phyloP scores from a whole-genome alignment of 2,888 invertebrate genomes.

The Hartigia nigra region DNA sequence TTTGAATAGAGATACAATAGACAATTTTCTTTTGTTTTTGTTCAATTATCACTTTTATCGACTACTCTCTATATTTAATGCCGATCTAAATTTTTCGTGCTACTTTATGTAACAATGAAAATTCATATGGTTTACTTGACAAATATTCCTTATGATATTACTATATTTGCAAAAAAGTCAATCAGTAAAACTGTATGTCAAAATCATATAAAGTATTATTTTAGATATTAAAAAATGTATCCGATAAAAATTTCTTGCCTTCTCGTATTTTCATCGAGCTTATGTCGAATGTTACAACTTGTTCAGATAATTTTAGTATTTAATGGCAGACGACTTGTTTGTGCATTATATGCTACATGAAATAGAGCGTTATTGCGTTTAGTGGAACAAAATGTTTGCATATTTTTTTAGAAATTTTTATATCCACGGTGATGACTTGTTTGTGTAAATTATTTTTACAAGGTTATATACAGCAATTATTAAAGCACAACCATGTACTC shows the following conservation, averaged over 20 bases:
- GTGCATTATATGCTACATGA: too few species aligned
- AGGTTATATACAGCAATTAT: background rate
- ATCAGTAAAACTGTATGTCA: background rate
- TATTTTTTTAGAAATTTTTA: background rate
- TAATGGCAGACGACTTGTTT: too few species aligned
- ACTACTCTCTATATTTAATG: background rate
- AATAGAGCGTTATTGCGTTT: background rate
- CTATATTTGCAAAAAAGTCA: background rate
- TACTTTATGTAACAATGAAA: background rate
- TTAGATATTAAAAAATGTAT: background rate
- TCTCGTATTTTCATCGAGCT: background rate
- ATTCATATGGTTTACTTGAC: background rate
- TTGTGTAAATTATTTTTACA: background rate
- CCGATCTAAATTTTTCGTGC: background rate
- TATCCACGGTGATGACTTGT: background rate
- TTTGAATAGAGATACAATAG: background rate
- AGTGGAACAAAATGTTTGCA: background rate
- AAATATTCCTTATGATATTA: background rate
- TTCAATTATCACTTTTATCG: background rate
- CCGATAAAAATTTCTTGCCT: background rate
- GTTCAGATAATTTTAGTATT: background rate
- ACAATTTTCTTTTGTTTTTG: background rate
- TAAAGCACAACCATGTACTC: background rate
- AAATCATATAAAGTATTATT: background rate
- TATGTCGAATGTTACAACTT: background rate